Percentiles rank a stretch among this genome's conserved stretches.
phyloP scores from a whole-genome alignment of 2,797 vertebrate genomes.

The Acrossocheilus wenchowensis region DNA sequence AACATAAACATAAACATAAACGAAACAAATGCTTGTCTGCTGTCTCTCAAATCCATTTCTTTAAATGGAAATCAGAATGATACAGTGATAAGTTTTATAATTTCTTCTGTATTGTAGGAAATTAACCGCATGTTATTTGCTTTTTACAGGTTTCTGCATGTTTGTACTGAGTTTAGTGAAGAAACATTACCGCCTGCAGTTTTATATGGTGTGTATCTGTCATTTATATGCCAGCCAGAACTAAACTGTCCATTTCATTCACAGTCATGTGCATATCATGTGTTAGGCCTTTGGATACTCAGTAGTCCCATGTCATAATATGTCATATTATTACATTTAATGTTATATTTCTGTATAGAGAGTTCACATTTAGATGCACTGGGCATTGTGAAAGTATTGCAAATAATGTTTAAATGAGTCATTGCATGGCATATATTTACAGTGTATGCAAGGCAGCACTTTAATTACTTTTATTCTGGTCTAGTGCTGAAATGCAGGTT shows the following conservation, averaged over 20 bases:
- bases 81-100: not conserved
- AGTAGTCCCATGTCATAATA: not conserved
- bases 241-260: conserved; percentile 28
- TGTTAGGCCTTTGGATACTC: not conserved
- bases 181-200: conserved; percentile 99
- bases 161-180: conserved; percentile 99
- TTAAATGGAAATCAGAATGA: not conserved
- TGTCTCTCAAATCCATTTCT: not conserved
- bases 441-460: conserved; percentile 9
- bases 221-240: conserved; percentile 63
- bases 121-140: conserved; percentile 80
- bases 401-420: not conserved
- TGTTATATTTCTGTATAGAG: not conserved
- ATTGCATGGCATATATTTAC: not conserved
- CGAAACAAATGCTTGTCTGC: not conserved
- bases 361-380: not conserved
- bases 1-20: not conserved
- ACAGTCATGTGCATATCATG: not conserved
- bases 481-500: no score
- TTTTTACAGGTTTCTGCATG: conserved; percentile 98
- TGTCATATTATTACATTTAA: not conserved
- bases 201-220: conserved; percentile 97
- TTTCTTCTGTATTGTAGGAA: conserved; percentile 27
- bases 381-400: not conserved
- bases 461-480: not conserved